Evolutionary conservation across 2,797 vertebrate species (phyloP).

Genomic region (Cheirogaleus major): DNA sequence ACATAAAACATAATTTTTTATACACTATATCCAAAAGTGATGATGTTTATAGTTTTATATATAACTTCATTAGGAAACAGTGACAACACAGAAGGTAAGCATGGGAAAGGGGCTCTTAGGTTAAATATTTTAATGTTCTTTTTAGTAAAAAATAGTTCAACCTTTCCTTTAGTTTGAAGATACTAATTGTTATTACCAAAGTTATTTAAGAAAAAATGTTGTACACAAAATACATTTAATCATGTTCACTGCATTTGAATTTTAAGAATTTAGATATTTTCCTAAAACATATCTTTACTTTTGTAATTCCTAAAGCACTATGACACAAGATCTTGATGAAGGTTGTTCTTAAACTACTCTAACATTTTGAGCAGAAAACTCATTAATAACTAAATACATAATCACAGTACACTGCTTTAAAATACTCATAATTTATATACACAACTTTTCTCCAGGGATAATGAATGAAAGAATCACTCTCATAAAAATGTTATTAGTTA

Average conservation of each 20-base stretch:
- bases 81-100: not conserved
- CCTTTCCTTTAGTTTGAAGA: not conserved
- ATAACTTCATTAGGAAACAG: not conserved
- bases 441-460: not conserved
- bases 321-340: not conserved
- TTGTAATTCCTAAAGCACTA: not conserved
- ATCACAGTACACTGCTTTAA: not conserved
- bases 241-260: not conserved
- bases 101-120: not conserved
- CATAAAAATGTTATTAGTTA: not conserved
- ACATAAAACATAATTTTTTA: not conserved
- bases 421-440: not conserved
- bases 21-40: not conserved
- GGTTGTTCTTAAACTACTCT: not conserved
- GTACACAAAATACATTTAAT: not conserved
- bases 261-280: not conserved
- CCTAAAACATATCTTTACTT: not conserved
- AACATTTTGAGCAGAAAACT: not conserved
- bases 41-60: not conserved
- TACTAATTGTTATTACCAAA: not conserved
- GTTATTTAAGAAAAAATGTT: not conserved
- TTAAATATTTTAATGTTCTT: not conserved
- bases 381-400: not conserved
- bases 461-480: not conserved
- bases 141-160: not conserved